Percentiles rank a stretch among this genome's conserved stretches.
phyloP scores from a whole-genome alignment of 2,888 invertebrate genomes.

The Amaurobius ferox region DNA sequence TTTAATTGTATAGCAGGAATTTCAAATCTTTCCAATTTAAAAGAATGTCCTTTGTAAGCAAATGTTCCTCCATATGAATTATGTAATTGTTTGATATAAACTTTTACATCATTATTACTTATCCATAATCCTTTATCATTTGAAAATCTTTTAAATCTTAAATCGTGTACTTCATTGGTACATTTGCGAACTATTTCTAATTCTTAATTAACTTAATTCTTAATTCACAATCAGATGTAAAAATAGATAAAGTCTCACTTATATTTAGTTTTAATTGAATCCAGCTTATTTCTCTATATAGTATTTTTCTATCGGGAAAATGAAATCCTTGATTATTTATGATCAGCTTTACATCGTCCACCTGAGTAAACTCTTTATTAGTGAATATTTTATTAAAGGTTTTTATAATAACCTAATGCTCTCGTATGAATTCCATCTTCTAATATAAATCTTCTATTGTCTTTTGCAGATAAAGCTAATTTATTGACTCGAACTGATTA shows the following conservation, averaged over 20 bases:
- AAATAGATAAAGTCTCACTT: background rate
- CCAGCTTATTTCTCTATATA: slow-evolving; percentile 19
- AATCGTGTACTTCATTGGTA: too few species aligned
- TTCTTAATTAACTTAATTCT: too few species aligned
- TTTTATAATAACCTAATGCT: too few species aligned
- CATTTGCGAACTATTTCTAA: too few species aligned
- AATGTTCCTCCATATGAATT: slow-evolving; percentile 10
- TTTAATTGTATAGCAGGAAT: background rate
- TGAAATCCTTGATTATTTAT: slow-evolving; percentile 3
- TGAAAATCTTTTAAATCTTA: slow-evolving; percentile 17
- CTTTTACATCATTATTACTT: too few species aligned
- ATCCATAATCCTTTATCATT: too few species aligned
- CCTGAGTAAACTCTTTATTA: too few species aligned
- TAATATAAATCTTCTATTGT: slow-evolving; percentile 1
- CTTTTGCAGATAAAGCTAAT: background rate
- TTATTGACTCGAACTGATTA: background rate
- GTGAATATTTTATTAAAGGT: background rate
- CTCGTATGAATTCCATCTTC: slow-evolving; percentile 8
- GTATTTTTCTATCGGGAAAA: slow-evolving; percentile 1
- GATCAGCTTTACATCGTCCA: too few species aligned
- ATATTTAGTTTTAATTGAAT: background rate
- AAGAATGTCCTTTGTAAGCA: background rate
- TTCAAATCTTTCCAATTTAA: background rate
- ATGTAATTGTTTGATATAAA: too few species aligned
- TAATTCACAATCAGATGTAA: too few species aligned